Evolutionary conservation across 2,113 vertebrate genomes (phyloP).

Genomic region (Caloenas nicobarica): DNA sequence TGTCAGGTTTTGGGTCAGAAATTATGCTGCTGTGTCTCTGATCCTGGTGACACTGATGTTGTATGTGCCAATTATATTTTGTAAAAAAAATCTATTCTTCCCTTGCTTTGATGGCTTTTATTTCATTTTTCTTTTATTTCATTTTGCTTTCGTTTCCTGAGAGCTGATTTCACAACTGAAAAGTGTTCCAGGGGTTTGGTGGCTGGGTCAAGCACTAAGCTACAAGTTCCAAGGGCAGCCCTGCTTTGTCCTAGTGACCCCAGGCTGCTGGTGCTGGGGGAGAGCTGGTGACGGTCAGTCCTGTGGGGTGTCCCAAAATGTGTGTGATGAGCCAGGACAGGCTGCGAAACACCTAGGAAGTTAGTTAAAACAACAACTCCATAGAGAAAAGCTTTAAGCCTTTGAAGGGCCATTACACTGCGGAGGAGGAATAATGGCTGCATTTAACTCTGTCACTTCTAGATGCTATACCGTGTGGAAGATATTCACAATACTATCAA

Average conservation of each 20-base stretch:
- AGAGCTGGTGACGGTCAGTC: not conserved
- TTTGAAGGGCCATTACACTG: not conserved
- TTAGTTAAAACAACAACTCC: not conserved
- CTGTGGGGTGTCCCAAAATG: not conserved
- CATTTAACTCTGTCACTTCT: not conserved
- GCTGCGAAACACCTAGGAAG: not conserved
- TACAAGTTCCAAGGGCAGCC: not conserved
- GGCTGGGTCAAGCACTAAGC: not conserved
- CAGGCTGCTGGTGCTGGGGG: not conserved
- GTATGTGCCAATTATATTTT: not conserved
- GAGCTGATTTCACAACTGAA: not conserved
- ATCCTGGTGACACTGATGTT: not conserved
- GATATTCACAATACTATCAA: constrained; percentile 70
- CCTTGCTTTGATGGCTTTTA: not conserved
- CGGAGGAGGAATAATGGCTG: not conserved
- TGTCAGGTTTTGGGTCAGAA: not conserved
- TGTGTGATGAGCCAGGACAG: not conserved
- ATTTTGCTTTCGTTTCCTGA: not conserved
- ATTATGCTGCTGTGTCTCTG: not conserved
- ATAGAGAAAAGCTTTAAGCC: not conserved
- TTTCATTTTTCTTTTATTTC: not conserved
- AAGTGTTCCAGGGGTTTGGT: not conserved
- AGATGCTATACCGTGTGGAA: constrained; percentile 81
- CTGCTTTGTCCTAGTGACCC: not conserved
- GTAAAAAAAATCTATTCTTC: not conserved